phyloP scores from a whole-genome alignment of 1,140 invertebrate species.

The Formica exsecta region DNA sequence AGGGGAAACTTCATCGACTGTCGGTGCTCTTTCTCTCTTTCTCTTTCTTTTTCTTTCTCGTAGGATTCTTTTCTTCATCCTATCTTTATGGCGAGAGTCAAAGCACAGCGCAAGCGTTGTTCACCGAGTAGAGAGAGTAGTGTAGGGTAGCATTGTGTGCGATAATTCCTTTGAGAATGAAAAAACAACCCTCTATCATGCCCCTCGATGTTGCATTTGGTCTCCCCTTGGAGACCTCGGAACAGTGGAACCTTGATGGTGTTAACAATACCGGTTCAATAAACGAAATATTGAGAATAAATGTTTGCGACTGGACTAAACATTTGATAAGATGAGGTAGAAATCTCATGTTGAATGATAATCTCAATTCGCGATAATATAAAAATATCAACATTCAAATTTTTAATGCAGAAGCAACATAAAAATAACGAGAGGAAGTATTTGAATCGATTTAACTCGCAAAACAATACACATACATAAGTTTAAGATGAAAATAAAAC shows the following conservation, averaged over 20 bases:
- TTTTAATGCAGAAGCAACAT: conserved; percentile 18
- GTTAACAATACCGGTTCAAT: conserved; percentile 50
- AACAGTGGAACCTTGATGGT: background rate
- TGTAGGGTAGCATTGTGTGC: conserved; percentile 53
- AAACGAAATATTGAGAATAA: conserved; percentile 37
- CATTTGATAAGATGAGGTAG: conserved; percentile 4
- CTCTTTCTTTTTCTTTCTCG: background rate
- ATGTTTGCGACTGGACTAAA: background rate
- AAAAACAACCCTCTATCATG: conserved; percentile 58
- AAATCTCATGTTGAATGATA: conserved; percentile 32
- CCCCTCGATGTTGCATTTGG: conserved; percentile 3
- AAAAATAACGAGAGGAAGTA: background rate
- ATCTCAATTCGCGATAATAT: background rate
- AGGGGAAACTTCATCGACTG: conserved; percentile 20
- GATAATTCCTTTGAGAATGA: conserved; percentile 68
- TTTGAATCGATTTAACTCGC: background rate
- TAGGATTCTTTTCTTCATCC: background rate
- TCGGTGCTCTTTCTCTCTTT: background rate
- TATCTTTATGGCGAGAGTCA: background rate
- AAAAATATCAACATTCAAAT: conserved; percentile 11
- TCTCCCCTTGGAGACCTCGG: conserved; percentile 8
- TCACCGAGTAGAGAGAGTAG: background rate
- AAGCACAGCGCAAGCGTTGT: background rate
- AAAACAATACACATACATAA: conserved; percentile 12
- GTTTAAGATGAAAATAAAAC: conserved; percentile 17